Evolutionary conservation across 1,140 invertebrate genomes (phyloP), one percentile per base, ranked within the genome.

Genomic region (Hypothenemus hampei): DNA sequence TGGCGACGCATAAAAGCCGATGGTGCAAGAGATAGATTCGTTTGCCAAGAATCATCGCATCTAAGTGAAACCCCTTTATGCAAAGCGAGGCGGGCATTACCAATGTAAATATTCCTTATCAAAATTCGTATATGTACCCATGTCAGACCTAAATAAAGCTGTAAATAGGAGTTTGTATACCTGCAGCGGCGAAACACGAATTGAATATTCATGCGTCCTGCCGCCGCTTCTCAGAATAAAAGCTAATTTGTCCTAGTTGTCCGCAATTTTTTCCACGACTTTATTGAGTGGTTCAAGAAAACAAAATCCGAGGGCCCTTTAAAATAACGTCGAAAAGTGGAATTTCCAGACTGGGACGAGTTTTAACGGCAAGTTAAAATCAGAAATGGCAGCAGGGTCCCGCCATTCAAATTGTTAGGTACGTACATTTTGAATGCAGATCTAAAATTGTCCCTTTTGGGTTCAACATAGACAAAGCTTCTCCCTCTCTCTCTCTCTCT

Each of bases 51-150:
- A 31, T 13, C 35, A 15, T 51, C 16, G n/a, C 15, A 22, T 49
- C 35, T n/a, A 41, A 51, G 22, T 51, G 16, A 31, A 51, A 51
- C 36, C 48, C 36, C 31, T 51, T 51, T 51, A 41, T 51, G 48
- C 23, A 51, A 51, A 51, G 35, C 22, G 36, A 37, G 19, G 3
- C 47, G 19, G 18, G 37, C 48, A 51, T 51, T 51, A 41, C 36
- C 23, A 40, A 51, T 22, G 48, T 37, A 51, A 51, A 51, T 51
- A 41, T 51, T 51, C 37, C 48, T 51, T 51, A 51, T 51, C 48
- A 51, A 51, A 51, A 51, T 41, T 51, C 48, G 36, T 51, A 51
- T 31, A 37, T 51, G 41, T 37, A 40, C 22, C 48, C 48, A 51
- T 51, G 48, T 51, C 48, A 51, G 20, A 35, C 36, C 36, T 15